Evolutionary conservation across 2,113 vertebrate species (phyloP), one percentile per base, ranked within the genome.

Genomic region (Phalacrocorax pelagicus): DNA sequence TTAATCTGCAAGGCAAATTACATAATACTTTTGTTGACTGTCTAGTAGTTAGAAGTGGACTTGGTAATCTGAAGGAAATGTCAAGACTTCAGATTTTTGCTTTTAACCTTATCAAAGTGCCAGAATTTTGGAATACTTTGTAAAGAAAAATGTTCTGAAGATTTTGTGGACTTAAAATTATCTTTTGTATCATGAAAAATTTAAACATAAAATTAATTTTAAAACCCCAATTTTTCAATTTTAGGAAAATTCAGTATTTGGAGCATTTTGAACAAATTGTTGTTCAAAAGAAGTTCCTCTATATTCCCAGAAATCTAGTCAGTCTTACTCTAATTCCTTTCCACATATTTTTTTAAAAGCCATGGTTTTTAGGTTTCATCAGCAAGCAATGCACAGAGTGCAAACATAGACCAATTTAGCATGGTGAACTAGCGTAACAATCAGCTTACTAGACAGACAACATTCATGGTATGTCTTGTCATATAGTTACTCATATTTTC

Each of bases 181-280:
- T 40, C 4, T 74, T 84, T 14, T 7, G 55, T 83, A 30, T 54
- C 1, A 14, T 67, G 3, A 84, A 38, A n/a, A 81, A 74, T 12
- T 61, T 66, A 42, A 49, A 47, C 36, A 1, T 22, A 54, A 57
- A 88, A 58, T 29, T 55, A 15, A 27, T 52, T 27, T 52, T 27
- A 49, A 49, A 49, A 3, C 10, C 10, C 0, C 1, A 9, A 0
- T 44, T 34, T 77, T 85, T 70, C 2, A 23, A 0, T 59, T 90
- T 93, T 51, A 58, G 22, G 30, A 58, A 63, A 71, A 5, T 20
- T 66, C 27, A 36, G 4, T 51, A 5, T 71, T 59, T 71, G 36
- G 19, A 75, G 15, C 9, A 78, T 74, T 61, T 69, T 82, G 11
- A 65, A 47, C 4, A 44, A 83, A 3, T 26, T 86, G 16, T 42